These are phyloP conservation scores for Apis cerana DNA, from an alignment of 1,140 invertebrate species.

Conservation along the genomic window DNA sequence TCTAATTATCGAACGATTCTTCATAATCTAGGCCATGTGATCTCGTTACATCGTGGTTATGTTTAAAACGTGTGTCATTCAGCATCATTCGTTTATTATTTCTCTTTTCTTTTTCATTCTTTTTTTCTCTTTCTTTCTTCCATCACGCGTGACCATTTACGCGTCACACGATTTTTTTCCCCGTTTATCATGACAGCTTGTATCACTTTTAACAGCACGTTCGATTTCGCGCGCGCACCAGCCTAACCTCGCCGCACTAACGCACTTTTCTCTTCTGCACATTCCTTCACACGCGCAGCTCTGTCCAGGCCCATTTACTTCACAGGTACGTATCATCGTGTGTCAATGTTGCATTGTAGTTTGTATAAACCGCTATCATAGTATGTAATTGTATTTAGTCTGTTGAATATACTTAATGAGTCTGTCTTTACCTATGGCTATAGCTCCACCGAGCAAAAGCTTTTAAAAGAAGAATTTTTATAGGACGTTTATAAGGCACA, in stretches of 20 bases:
- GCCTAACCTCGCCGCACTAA: slow-evolving; percentile 60
- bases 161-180: not conserved
- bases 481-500: too few relatives aligned
- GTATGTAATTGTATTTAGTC: too few relatives aligned
- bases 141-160: not conserved
- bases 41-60: slow-evolving; percentile 36
- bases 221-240: slow-evolving; percentile 28
- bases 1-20: slow-evolving; percentile 47
- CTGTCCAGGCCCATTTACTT: slow-evolving; percentile 67
- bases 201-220: slow-evolving; percentile 30
- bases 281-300: slow-evolving; percentile 57
- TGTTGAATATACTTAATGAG: too few relatives aligned
- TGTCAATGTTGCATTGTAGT: slow-evolving; percentile 3
- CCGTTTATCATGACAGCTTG: not conserved
- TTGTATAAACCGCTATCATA: not conserved
- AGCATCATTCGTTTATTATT: slow-evolving; percentile 20
- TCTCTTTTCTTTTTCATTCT: too few relatives aligned
- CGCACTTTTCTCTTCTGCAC: slow-evolving; percentile 68
- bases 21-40: slow-evolving; percentile 13
- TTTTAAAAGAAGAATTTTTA: too few relatives aligned
- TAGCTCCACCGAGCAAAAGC: too few relatives aligned
- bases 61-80: slow-evolving; percentile 23
- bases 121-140: too few relatives aligned
- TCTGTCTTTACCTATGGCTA: too few relatives aligned
- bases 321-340: slow-evolving; percentile 63